Percentiles rank a stretch among this genome's conserved stretches.
Evolutionary conservation across 2,888 invertebrate species (phyloP).

Genomic region (Drosophila quinaria): DNA sequence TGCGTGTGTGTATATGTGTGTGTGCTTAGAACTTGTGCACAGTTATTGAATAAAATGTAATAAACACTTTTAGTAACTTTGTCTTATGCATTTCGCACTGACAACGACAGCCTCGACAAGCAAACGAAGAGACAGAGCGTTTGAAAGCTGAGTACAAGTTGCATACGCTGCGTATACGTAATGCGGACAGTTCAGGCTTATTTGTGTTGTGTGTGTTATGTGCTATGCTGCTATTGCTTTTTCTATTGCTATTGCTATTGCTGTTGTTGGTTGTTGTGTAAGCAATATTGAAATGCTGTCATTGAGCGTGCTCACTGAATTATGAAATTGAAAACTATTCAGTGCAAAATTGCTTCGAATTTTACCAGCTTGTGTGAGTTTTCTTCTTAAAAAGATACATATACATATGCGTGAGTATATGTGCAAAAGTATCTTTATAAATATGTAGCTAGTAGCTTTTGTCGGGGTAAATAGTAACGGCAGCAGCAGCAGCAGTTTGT

Average conservation of each 20-base stretch:
- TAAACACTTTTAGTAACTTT: conserved; percentile 80
- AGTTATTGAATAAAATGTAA: conserved; percentile 80
- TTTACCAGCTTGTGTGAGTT: conserved; percentile 60
- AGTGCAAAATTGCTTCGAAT: conserved; percentile 77
- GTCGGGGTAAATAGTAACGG: conserved; percentile 33
- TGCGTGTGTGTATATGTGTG: conserved; percentile 15
- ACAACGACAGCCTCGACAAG: conserved; percentile 41
- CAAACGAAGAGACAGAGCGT: conserved; percentile 15
- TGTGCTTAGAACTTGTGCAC: conserved; percentile 41
- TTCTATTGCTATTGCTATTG: conserved; percentile 3
- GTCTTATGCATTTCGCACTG: conserved; percentile 70
- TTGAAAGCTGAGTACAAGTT: conserved; percentile 26
- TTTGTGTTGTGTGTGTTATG: conserved; percentile 43
- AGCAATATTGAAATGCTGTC: conserved; percentile 80
- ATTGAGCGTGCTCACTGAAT: conserved; percentile 83
- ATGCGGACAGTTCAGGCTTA: conserved; percentile 56
- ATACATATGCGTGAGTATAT: conserved; percentile 12
- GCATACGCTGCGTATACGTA: conserved; percentile 72
- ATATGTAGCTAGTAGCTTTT: conserved; percentile 15
- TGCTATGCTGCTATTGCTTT: conserved; percentile 5
- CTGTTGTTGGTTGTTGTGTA: conserved; percentile 54
- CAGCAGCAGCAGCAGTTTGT: conserved; percentile 62
- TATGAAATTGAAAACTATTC: conserved; percentile 84
- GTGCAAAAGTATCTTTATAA: background rate
- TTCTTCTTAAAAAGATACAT: conserved; percentile 14